These are phyloP conservation scores for Cecidostiba fungosa DNA, from an alignment of 2,888 invertebrate genomes.

Conservation along the genomic window DNA sequence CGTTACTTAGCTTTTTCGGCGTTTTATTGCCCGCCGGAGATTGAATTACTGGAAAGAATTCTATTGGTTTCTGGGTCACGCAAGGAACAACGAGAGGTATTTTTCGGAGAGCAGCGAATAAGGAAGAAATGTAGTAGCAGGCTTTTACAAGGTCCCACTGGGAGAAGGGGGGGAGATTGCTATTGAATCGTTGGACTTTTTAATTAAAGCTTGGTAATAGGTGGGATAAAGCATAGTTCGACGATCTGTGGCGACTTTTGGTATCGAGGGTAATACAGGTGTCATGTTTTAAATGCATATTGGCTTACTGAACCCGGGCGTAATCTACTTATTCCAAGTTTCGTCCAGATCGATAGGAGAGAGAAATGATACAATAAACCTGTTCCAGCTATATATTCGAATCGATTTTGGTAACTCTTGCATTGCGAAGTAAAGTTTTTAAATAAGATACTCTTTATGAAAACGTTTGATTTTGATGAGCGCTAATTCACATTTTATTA, in stretches of 20 bases:
- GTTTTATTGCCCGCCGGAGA: neutral
- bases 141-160: neutral
- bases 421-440: neutral
- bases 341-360: neutral
- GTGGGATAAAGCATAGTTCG: neutral
- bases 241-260: neutral
- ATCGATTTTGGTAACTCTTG: neutral
- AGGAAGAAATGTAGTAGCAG: neutral
- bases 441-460: neutral
- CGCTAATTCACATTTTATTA: too few relatives aligned
- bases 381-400: neutral
- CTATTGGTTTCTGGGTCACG: neutral
- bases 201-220: neutral
- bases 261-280: neutral
- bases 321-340: conserved; percentile 19
- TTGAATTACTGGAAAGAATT: neutral
- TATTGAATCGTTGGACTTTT: neutral
- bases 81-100: neutral
- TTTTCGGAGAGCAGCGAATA: neutral
- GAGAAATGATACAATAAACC: neutral
- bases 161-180: neutral
- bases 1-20: neutral
- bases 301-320: neutral
- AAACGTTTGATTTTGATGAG: too few relatives aligned
- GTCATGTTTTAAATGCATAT: conserved; percentile 15